Evolutionary conservation across 2,888 invertebrate genomes (phyloP).

Genomic region (Chrysina gloriosa): DNA sequence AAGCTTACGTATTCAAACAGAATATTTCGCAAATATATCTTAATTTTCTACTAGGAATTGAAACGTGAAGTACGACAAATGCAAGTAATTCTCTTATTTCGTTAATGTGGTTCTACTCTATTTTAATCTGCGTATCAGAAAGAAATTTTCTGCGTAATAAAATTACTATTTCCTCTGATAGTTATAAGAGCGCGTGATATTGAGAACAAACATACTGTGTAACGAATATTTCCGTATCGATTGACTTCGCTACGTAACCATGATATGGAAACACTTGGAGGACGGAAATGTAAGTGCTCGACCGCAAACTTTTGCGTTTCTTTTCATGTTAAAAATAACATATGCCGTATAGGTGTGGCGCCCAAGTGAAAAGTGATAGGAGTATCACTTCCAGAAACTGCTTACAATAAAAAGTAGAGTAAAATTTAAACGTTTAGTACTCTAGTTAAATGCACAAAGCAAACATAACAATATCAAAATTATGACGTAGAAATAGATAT

Average conservation of each 20-base stretch:
- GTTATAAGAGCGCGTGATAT: slow-evolving; percentile 5
- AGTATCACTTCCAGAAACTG: not conserved
- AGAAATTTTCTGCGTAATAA: slow-evolving; percentile 21
- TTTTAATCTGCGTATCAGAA: not conserved
- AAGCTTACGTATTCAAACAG: too few species aligned
- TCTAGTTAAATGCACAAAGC: too few species aligned
- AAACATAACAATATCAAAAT: too few species aligned
- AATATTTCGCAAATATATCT: too few species aligned
- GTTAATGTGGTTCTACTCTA: too few species aligned
- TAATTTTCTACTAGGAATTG: too few species aligned
- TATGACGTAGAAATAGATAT: too few species aligned
- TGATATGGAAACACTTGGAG: slow-evolving; percentile 34
- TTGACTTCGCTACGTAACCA: slow-evolving; percentile 28
- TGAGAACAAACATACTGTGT: slow-evolving; percentile 29
- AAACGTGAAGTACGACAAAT: too few species aligned
- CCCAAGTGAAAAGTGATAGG: not conserved
- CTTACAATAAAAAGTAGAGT: not conserved
- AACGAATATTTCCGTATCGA: slow-evolving; percentile 37
- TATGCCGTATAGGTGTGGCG: not conserved
- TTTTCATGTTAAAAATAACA: slow-evolving; percentile 20
- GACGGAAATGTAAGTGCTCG: slow-evolving; percentile 30
- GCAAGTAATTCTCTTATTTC: too few species aligned
- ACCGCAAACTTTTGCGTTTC: slow-evolving; percentile 36
- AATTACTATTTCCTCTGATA: not conserved
- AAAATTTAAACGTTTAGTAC: not conserved